Conservation (phyloP, 2,113 vertebrate species). For the Bathybates hornii region DNA sequence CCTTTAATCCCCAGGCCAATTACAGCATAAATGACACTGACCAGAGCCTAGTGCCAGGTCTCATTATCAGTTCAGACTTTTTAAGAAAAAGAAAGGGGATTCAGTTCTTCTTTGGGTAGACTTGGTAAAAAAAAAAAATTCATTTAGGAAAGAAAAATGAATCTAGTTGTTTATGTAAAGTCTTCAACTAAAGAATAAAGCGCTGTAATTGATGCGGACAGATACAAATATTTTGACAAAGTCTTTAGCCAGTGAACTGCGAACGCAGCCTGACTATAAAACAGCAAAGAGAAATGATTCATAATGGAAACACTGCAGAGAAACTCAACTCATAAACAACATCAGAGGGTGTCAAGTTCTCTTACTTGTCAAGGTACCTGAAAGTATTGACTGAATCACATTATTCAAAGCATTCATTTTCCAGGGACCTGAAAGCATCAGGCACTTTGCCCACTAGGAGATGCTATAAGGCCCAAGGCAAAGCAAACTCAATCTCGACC, state of each 20-base stretch:
- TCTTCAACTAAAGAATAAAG: background rate
- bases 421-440: background rate
- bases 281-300: background rate
- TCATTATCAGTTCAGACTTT: conserved; percentile 58
- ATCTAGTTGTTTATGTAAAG: background rate
- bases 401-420: conserved; percentile 47
- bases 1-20: conserved; percentile 68
- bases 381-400: conserved; percentile 30
- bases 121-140: background rate
- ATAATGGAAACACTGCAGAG: conserved; percentile 30
- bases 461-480: conserved; percentile 53
- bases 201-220: background rate
- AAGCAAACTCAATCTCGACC: background rate
- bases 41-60: conserved; percentile 41
- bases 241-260: background rate
- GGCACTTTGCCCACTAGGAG: conserved; percentile 59
- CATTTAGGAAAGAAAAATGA: background rate
- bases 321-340: conserved; percentile 33
- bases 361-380: conserved; percentile 31
- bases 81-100: conserved; percentile 9
- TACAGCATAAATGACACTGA: conserved; percentile 64
- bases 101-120: background rate
- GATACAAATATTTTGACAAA: background rate
- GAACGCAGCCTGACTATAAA: background rate
- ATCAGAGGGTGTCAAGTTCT: conserved; percentile 20